Base-by-base conservation (phyloP, 2,888 invertebrate genomes). In the Hedychridium roseum region DNA sequence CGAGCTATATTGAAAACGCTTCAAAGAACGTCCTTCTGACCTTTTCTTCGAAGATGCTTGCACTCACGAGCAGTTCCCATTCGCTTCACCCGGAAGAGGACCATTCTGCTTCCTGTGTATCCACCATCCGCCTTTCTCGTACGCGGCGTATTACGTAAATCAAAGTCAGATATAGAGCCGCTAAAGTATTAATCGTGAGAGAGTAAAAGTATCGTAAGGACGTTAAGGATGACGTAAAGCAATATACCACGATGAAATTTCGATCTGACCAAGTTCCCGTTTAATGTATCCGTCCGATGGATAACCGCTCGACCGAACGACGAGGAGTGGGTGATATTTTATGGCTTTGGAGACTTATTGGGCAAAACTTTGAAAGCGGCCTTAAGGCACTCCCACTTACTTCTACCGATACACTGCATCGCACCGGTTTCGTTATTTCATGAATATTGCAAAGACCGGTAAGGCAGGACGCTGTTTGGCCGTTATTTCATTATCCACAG, bases 231-330 rank as follows among this genome's bases (percentile, higher is more conserved):
- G 45, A 27, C 34, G 63, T 57, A 63, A 55, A 54, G 56, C 58
- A 60, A 64, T 64, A 64, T 64, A 50, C 47, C 42, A 36, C n/a
- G 38, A 56, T 56, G 60, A 64, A 60, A 64, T 64, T 64, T 64
- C 64, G 64, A 64, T 64, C 64, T 51, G 43, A 21, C 58, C 40
- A 40, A 56, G 60, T 52, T 50, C 36, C 46, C 49, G 50, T 50
- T 64, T 64, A 58, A 64, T 60, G 51, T 53, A 54, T 63, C 53
- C 55, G 50, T 31, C 36, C 42, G 55, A 58, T 50, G 51, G 60
- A 58, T 62, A 65, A 65, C 60, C 48, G 63, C 58, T 54, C 53
- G 48, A 20, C 36, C 16, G 17, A 28, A 20, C 38, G 30, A 7
- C 16, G 38, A 39, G 36, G 27, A 12, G 52, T 4, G 26, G 54